Evolutionary conservation across 2,888 invertebrate species (phyloP).

Genomic region (Ichneumoninae sp.): DNA sequence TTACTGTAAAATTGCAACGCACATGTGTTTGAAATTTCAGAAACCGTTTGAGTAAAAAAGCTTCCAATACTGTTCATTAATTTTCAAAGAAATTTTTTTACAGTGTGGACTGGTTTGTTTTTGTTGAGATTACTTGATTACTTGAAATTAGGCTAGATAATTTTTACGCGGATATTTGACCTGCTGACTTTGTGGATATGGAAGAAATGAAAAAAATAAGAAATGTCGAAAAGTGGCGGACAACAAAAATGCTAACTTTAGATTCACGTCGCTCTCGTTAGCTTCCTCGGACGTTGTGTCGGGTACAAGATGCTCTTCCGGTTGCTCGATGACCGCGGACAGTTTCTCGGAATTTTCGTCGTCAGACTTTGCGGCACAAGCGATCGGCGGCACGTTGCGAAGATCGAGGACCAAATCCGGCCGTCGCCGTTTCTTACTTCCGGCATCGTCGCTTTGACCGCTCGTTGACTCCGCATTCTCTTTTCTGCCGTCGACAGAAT

Average conservation of each 20-base stretch:
- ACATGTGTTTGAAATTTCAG: no score
- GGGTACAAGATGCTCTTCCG: constrained; percentile 66
- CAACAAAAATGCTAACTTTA: constrained; percentile 14
- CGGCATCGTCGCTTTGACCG: not conserved
- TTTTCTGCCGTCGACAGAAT: constrained; percentile 48
- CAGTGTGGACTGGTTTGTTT: not conserved
- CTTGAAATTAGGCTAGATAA: no score
- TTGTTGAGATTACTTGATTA: not conserved
- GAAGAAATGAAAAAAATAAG: not conserved
- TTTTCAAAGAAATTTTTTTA: no score
- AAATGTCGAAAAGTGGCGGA: not conserved
- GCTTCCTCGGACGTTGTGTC: constrained; percentile 22
- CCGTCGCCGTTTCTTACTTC: constrained; percentile 37
- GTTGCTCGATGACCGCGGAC: constrained; percentile 72
- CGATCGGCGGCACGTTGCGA: constrained; percentile 59
- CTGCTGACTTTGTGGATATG: no score
- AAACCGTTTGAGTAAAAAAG: no score
- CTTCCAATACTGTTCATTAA: no score
- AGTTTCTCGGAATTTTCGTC: constrained; percentile 71
- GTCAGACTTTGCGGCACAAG: constrained; percentile 61
- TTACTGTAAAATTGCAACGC: no score
- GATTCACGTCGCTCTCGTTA: constrained; percentile 12
- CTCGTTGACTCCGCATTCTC: constrained; percentile 32
- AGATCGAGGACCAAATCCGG: constrained; percentile 67
- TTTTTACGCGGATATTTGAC: no score